These are phyloP conservation scores for Gymnobelideus leadbeateri DNA, from an alignment of 2,113 vertebrate species.

Conservation along the genomic window DNA sequence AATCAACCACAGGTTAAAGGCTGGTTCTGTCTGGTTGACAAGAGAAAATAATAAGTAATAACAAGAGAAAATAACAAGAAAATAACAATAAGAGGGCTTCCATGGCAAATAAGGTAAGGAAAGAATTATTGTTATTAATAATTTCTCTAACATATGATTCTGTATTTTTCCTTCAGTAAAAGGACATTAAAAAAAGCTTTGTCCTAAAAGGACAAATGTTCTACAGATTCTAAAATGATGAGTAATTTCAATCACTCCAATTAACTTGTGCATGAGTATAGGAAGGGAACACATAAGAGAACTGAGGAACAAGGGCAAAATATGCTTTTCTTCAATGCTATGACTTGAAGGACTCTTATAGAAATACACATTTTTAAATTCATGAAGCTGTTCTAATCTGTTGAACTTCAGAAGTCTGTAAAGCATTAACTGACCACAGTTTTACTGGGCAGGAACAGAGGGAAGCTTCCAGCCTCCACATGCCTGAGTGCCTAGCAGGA, in stretches of 20 bases:
- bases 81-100: conserved; percentile 1
- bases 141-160: not conserved
- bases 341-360: not conserved
- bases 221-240: conserved; percentile 20
- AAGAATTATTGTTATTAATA: conserved; percentile 25
- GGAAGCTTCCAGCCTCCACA: not conserved
- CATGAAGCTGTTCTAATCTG: conserved; percentile 7
- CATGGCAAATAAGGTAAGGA: not conserved
- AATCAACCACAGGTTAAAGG: too few relatives aligned
- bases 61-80: conserved; percentile 1
- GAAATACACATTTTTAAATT: not conserved
- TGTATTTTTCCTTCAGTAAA: not conserved
- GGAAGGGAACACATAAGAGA: not conserved
- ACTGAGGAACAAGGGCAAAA: not conserved
- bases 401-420: not conserved
- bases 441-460: not conserved
- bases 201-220: conserved; percentile 11
- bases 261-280: not conserved
- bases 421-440: not conserved
- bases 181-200: not conserved
- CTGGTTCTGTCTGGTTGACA: too few relatives aligned
- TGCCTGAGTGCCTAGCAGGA: not conserved
- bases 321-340: not conserved
- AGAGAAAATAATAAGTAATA: not conserved
- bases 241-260: not conserved